Base-by-base conservation (phyloP, 2,888 invertebrate species). In the Teleiodes luculella region DNA sequence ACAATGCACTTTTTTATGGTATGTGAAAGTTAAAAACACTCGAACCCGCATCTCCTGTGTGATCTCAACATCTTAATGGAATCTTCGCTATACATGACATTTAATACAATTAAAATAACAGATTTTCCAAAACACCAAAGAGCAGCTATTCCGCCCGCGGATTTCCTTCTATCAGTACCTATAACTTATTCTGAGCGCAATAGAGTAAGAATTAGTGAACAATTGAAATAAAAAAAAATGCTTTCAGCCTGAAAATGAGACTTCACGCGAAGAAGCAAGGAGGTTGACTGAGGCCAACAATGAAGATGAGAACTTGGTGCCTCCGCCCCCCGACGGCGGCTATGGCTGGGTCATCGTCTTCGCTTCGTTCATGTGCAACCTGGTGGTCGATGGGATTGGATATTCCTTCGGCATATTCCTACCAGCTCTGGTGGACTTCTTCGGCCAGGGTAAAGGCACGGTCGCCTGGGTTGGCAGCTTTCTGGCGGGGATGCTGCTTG, bases 311-410 rank as follows among this genome's bases (percentile, higher is more conserved):
- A 16, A 51, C 2, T 18, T 11, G 3, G 1, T 51, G 11, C 51
- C 51, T 1, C 41, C 51, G 0, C 51, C 51, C 4, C 97, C 97
- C 0, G 97, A 98, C 73, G 98, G 98, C 13, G 98, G 98, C 11
- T 98, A 96, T 94, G 98, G 97, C 18, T 98, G 98, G 98, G 91
- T 97, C 43, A 93, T 98, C 52, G 96, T 98, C 3, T 90, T 92
- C 0, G 97, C 97, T 0, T 97, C 98, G 1, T 98, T 99, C 87
- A 91, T 96, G 87, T 96, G 96, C 86, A 98, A 98, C 80, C 90
- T 98, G 46, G 90, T 98, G 43, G 97, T 98, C 16, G 99, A 99
- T 74, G 99, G 99, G 35, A 96, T 98, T 63, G 95, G 97, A 53
- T 97, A 97, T 87, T 95, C 96, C 35, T 96, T 96, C 67, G 96